These are phyloP conservation scores for Microtus oregoni DNA, from an alignment of 2,113 vertebrate species.

Conservation along the genomic window DNA sequence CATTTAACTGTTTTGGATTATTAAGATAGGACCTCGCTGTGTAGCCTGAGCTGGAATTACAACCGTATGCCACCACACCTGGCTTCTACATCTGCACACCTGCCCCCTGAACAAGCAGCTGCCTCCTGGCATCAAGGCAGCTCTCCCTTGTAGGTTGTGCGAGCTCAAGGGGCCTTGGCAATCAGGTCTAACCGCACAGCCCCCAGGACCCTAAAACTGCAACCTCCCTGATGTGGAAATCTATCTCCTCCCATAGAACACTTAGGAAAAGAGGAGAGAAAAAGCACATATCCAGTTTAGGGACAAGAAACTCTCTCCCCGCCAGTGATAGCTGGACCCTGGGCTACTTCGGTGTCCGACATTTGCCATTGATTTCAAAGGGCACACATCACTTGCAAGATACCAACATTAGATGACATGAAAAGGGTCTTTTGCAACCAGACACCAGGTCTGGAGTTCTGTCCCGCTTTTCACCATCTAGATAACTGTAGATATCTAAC, in stretches of 20 bases:
- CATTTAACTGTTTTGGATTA: background rate
- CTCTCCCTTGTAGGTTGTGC: background rate
- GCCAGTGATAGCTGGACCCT: background rate
- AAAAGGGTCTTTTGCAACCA: background rate
- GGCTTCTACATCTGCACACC: too few relatives aligned
- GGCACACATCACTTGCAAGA: background rate
- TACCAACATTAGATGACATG: background rate
- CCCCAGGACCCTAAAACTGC: background rate
- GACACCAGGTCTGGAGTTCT: background rate
- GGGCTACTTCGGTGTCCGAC: background rate
- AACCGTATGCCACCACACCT: background rate
- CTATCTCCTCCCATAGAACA: background rate
- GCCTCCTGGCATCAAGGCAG: background rate
- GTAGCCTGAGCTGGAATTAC: background rate
- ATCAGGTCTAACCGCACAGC: background rate
- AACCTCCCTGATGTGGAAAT: background rate
- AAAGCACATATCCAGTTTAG: background rate
- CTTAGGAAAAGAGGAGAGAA: conserved; percentile 41
- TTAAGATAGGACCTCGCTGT: background rate
- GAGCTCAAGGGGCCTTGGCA: background rate
- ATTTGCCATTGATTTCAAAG: conserved; percentile 14
- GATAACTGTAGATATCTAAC: background rate
- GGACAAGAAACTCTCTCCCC: background rate
- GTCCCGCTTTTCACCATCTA: background rate
- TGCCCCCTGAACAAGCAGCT: background rate